Evolutionary conservation across 1,140 invertebrate genomes (phyloP).

Genomic region (Trypoxylus dichotomus): DNA sequence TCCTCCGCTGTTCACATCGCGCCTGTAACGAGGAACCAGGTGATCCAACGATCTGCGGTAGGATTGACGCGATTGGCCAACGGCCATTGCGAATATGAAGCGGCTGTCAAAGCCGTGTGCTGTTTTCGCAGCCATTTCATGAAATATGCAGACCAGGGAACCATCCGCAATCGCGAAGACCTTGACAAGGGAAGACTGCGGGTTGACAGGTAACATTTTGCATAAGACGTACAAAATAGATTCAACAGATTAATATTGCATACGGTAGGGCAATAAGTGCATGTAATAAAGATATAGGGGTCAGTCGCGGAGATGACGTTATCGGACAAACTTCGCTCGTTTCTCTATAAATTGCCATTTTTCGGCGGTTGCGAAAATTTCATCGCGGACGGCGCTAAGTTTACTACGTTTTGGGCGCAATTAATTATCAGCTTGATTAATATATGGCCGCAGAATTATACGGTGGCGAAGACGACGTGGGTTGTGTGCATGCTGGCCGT

Average conservation of each 20-base stretch:
- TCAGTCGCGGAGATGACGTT: not conserved
- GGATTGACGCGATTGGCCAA: too few relatives aligned
- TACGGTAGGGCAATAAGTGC: not conserved
- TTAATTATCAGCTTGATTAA: not conserved
- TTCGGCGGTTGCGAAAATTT: not conserved
- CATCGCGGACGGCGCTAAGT: not conserved
- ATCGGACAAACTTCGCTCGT: not conserved
- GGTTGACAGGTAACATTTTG: not conserved
- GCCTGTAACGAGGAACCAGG: too few relatives aligned
- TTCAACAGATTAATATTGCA: not conserved
- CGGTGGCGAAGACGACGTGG: not conserved
- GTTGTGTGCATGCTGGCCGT: not conserved
- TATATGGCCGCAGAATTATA: not conserved
- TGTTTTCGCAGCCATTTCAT: not conserved
- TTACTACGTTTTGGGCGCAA: not conserved
- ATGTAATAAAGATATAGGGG: not conserved
- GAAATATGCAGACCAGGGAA: not conserved
- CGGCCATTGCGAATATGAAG: too few relatives aligned
- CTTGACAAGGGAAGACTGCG: not conserved
- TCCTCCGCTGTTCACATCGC: too few relatives aligned
- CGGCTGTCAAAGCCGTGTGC: not conserved
- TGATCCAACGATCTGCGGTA: too few relatives aligned
- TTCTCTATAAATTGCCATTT: not conserved
- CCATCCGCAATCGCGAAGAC: not conserved
- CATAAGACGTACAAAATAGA: not conserved